Percentiles rank a stretch among this genome's conserved stretches.
These are phyloP conservation scores for Pangasius mekongensis DNA, from an alignment of 2,797 vertebrate species.

Conservation along the genomic window DNA sequence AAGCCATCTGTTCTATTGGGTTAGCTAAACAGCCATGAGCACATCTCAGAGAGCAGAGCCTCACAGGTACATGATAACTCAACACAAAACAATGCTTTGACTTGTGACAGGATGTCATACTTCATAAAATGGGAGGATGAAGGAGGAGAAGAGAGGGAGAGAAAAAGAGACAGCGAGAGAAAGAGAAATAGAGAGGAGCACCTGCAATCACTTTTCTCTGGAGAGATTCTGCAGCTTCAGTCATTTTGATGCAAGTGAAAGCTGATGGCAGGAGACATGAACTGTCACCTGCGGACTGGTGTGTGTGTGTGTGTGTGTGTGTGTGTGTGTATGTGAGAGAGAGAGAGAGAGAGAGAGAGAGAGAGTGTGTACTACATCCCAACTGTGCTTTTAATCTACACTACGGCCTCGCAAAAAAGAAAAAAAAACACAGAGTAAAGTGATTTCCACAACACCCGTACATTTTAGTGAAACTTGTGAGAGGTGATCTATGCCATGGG, in stretches of 20 bases:
- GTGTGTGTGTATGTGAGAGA: neutral
- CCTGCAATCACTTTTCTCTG: constrained; percentile 34
- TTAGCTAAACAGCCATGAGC: constrained; percentile 51
- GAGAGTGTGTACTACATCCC: neutral
- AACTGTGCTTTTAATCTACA: neutral
- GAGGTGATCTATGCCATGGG: neutral
- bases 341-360: neutral
- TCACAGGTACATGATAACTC: constrained; percentile 50
- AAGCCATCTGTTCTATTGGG: constrained; percentile 49
- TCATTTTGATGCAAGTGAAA: constrained; percentile 51
- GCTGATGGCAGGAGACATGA: constrained; percentile 48
- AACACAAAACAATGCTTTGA: constrained; percentile 51
- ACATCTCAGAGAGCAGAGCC: constrained; percentile 37
- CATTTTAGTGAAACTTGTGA: neutral
- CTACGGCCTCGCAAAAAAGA: neutral
- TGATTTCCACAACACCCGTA: neutral
- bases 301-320: neutral
- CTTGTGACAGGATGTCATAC: constrained; percentile 48
- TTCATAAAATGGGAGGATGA: constrained; percentile 46
- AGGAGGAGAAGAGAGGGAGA: constrained; percentile 19
- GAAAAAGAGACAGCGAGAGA: neutral
- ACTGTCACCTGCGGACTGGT: constrained; percentile 33
- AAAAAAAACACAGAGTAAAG: neutral
- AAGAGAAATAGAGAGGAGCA: neutral
- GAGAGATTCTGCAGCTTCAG: constrained; percentile 40